A percentile compares a stretch with the other conserved stretches of the same genome.
phyloP scores from a whole-genome alignment of 2,797 vertebrate genomes.

The Urocyon cinereoargenteus region DNA sequence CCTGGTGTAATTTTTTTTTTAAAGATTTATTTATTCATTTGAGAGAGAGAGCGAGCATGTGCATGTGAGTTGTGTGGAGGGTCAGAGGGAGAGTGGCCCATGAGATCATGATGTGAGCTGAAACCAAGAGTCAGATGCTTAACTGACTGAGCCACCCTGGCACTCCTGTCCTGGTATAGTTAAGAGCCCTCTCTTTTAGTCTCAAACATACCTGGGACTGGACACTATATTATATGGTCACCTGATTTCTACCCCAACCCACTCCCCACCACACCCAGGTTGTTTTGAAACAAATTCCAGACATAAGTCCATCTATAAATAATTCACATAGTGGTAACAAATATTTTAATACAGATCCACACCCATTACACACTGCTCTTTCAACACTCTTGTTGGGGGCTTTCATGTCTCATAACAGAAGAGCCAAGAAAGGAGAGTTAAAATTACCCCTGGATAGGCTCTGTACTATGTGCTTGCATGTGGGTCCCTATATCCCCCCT shows the following conservation, averaged over 20 bases:
- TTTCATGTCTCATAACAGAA: neutral
- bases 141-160: neutral
- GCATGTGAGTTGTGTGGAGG: neutral
- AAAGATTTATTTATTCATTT: neutral
- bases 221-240: neutral
- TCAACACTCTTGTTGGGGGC: neutral
- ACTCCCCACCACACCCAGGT: neutral
- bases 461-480: neutral
- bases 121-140: neutral
- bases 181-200: conserved; percentile 28
- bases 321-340: neutral
- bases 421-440: neutral
- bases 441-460: neutral
- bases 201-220: neutral
- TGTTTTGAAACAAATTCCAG: conserved; percentile 61
- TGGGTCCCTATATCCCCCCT: neutral
- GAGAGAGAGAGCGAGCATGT: neutral
- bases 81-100: neutral
- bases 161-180: neutral
- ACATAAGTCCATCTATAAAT: neutral
- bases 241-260: neutral
- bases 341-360: conserved; percentile 14
- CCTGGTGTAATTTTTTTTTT: neutral
- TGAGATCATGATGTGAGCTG: neutral
- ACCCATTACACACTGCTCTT: neutral